A percentile compares a stretch with the other conserved stretches of the same genome.
phyloP scores from a whole-genome alignment of 2,888 invertebrate species.

The Calameuta filiformis region DNA sequence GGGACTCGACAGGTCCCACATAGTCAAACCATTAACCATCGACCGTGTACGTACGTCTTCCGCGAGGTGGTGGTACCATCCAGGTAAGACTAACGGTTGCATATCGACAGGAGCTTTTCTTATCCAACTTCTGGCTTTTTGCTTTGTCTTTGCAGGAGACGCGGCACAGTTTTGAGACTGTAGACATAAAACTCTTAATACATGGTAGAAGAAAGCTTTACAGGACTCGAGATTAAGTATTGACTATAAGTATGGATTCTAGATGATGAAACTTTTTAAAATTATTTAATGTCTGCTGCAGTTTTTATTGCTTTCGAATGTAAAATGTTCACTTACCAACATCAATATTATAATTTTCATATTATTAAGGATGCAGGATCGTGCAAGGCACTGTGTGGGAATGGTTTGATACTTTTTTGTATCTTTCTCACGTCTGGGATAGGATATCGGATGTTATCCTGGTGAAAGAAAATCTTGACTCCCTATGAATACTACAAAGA shows the following conservation, averaged over 20 bases:
- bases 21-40: not conserved
- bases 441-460: not conserved
- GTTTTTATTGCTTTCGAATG: not conserved
- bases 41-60: conserved; percentile 1
- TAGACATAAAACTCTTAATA: too few species aligned
- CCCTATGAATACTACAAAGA: not conserved
- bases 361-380: not conserved
- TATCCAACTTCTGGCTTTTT: not conserved
- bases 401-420: not conserved
- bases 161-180: too few species aligned
- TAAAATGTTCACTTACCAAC: not conserved
- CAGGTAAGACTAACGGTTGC: not conserved
- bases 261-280: not conserved
- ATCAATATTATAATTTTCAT: not conserved
- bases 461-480: not conserved
- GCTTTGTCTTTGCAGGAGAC: too few species aligned
- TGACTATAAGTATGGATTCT: not conserved
- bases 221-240: too few species aligned
- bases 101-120: not conserved
- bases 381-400: not conserved
- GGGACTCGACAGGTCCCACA: not conserved
- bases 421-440: not conserved
- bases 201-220: too few species aligned
- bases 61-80: not conserved
- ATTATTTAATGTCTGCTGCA: not conserved